Conservation (phyloP, 1,140 invertebrate genomes). For the Nautilus pompilius region DNA sequence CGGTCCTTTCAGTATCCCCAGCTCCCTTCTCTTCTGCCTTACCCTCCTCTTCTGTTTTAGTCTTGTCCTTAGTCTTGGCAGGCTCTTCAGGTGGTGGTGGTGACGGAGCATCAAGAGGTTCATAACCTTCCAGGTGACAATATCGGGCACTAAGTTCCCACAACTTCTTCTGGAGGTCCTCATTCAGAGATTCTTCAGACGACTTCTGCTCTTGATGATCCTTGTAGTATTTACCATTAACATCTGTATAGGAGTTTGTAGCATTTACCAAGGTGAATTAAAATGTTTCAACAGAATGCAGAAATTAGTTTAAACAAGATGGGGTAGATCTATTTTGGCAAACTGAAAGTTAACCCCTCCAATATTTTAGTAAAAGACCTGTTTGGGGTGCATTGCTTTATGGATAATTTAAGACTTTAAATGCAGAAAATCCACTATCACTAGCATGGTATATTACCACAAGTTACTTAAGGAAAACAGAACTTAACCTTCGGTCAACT, state of each 20-base stretch:
- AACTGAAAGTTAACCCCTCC: too few relatives aligned
- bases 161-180: constrained; percentile 70
- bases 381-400: too few relatives aligned
- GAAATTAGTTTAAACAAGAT: too few relatives aligned
- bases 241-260: constrained; percentile 52
- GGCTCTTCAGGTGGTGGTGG: constrained; percentile 23
- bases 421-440: too few relatives aligned
- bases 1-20: constrained; percentile 4
- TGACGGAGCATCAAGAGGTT: constrained; percentile 28
- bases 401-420: too few relatives aligned
- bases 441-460: too few relatives aligned
- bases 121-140: constrained; percentile 34
- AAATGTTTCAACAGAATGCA: too few relatives aligned
- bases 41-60: constrained; percentile 4
- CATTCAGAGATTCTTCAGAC: constrained; percentile 65
- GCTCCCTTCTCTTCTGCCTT: constrained; percentile 9
- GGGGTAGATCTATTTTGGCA: too few relatives aligned
- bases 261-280: too few relatives aligned
- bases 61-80: constrained; percentile 10
- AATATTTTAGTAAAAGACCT: too few relatives aligned
- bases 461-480: too few relatives aligned
- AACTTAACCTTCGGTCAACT: too few relatives aligned
- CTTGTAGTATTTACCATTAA: constrained; percentile 77
- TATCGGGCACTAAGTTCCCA: constrained; percentile 71
- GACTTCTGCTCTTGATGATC: constrained; percentile 68